Evolutionary conservation across 2,113 vertebrate species (phyloP).

Genomic region (Ochotona princeps): DNA sequence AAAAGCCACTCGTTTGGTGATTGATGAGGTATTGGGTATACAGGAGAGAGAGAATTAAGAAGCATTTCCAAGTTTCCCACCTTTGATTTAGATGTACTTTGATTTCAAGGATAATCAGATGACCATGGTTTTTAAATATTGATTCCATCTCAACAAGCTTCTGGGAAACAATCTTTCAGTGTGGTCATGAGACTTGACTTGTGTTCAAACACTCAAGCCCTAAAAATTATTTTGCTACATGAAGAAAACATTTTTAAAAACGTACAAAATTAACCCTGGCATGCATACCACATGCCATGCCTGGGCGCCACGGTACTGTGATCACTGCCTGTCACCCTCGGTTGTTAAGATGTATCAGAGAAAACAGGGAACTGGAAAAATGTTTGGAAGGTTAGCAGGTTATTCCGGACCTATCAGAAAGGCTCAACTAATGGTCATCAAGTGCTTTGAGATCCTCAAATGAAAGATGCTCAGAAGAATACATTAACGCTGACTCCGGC

Average conservation of each 20-base stretch:
- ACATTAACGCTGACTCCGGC: background rate
- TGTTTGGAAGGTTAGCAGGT: background rate
- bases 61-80: background rate
- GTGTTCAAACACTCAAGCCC: background rate
- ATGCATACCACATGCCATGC: background rate
- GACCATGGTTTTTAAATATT: slow-evolving; percentile 15
- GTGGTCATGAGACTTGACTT: background rate
- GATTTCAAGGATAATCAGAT: slow-evolving; percentile 31
- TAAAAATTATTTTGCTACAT: slow-evolving; percentile 13
- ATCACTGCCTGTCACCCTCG: background rate
- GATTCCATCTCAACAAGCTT: slow-evolving; percentile 43
- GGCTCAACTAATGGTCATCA: slow-evolving; percentile 15
- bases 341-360: slow-evolving; percentile 27
- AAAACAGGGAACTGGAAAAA: background rate
- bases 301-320: background rate
- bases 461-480: slow-evolving; percentile 22
- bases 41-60: background rate
- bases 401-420: slow-evolving; percentile 31
- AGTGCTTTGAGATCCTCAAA: slow-evolving; percentile 46
- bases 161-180: background rate
- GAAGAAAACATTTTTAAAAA: slow-evolving; percentile 22
- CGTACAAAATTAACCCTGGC: background rate
- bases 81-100: background rate
- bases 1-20: background rate
- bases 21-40: background rate